Evolutionary conservation across 2,888 invertebrate genomes (phyloP), one percentile per base, ranked within the genome.

Genomic region (Unio delphinus): DNA sequence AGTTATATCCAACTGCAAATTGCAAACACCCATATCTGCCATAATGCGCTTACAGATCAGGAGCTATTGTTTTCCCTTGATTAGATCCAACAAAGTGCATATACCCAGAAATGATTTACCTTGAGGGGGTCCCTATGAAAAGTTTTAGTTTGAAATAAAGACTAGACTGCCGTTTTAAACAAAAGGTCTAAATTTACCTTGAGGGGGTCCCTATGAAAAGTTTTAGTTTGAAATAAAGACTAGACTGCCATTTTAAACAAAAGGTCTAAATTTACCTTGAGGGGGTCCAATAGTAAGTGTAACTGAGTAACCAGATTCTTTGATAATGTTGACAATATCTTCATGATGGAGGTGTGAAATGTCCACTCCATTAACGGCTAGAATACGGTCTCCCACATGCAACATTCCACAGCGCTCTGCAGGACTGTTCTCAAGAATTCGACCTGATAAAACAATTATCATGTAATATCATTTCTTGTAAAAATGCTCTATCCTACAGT

Each of bases 281-380:
- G 90, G 89, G 55, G 89, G 85, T 18, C 89, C 90, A 23, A 91
- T 88, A 23, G 91, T 90, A 54, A 91, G 83, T 0, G 96, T 95
- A 71, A 98, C 97, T 64, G 95, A 93, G 79, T 95, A 93, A 30
- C 98, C 98, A 0, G 98, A 98, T 88, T 96, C 97, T 90, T 98
- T 99, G 87, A 99, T 99, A 75, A 99, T 93, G 88, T 97, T 96
- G 4, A 99, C 98, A 72, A 99, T 97, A 87, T 98, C 97, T 55
- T 97, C 97, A 88, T 99, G 99, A 80, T 95, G 95, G 90, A 98
- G 93, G 87, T 95, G 94, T 74, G 95, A 94, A 80, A 99, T 97
- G 85, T 96, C 94, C 67, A 95, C 94, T 74, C 95, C 95, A 92
- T 99, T 99, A 57, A 99, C 98, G 64, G 97, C 97, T 65, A 98